Conservation (phyloP, 1,140 invertebrate genomes). For the Cherax destructor region DNA sequence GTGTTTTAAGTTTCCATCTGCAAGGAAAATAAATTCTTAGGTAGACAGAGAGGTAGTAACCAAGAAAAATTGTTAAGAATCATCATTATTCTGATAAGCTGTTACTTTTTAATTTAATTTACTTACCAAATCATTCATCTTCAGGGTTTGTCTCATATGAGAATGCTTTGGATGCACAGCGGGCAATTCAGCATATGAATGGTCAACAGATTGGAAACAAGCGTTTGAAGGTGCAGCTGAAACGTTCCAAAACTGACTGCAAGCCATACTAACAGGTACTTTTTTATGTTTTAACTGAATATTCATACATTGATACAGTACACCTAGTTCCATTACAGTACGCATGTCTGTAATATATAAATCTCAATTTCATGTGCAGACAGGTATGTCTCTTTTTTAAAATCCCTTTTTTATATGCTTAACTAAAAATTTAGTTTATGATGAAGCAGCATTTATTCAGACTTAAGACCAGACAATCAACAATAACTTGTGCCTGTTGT, state of each 20-base stretch:
- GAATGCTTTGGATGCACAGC: slow-evolving; percentile 92
- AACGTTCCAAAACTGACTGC: slow-evolving; percentile 90
- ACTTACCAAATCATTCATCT: slow-evolving; percentile 35
- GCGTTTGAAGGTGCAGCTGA: slow-evolving; percentile 97
- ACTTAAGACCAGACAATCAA: slow-evolving; percentile 29
- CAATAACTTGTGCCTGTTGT: slow-evolving; percentile 25
- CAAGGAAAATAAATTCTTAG: no score
- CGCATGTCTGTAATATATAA: neutral
- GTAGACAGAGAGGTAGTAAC: no score
- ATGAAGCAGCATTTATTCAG: neutral
- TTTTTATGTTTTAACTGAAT: slow-evolving; percentile 30
- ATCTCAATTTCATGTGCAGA: neutral
- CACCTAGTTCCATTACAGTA: slow-evolving; percentile 33
- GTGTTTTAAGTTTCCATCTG: no score
- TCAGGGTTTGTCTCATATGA: slow-evolving; percentile 96
- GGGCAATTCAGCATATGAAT: slow-evolving; percentile 97
- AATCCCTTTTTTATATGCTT: neutral
- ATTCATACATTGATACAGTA: neutral
- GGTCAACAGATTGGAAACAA: slow-evolving; percentile 98
- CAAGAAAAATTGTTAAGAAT: no score
- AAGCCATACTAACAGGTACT: slow-evolving; percentile 75
- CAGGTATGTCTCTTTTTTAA: neutral
- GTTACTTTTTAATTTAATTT: no score
- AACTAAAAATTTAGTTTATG: neutral
- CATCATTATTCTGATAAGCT: no score